Conservation (phyloP, 2,888 invertebrate genomes). For the Pseudococcus viburni region DNA sequence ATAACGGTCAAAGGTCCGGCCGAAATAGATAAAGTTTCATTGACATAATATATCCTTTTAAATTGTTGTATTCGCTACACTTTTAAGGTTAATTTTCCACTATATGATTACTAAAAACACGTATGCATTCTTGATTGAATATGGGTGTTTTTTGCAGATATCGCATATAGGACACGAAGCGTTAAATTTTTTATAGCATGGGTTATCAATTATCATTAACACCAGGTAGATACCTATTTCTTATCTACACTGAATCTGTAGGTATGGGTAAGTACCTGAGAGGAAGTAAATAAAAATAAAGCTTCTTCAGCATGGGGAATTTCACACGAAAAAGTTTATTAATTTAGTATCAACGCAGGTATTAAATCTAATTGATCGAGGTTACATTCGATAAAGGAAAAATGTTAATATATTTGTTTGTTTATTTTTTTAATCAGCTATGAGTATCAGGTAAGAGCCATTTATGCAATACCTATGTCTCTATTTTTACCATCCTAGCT, state of each 20-base stretch:
- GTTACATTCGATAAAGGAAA: no score
- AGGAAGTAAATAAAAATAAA: no score
- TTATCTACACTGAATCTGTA: background rate
- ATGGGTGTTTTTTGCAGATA: background rate
- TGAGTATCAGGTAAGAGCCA: no score
- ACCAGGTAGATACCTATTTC: background rate
- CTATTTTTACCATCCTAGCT: no score
- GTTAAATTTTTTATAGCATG: background rate
- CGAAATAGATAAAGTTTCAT: constrained; percentile 49
- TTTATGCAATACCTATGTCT: no score
- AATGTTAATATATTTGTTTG: no score
- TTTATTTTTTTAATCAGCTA: no score
- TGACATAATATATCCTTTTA: constrained; percentile 6
- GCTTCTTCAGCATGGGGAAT: no score
- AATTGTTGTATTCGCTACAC: background rate
- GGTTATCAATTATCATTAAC: background rate
- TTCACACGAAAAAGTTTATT: no score
- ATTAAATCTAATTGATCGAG: no score
- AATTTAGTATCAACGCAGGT: no score
- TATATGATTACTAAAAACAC: background rate
- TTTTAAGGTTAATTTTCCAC: background rate
- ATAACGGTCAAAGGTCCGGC: constrained; percentile 52
- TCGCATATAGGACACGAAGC: background rate
- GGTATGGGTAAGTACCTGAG: background rate
- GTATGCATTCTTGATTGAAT: background rate